phyloP scores from a whole-genome alignment of 2,888 invertebrate species.

The Cryptus armator region DNA sequence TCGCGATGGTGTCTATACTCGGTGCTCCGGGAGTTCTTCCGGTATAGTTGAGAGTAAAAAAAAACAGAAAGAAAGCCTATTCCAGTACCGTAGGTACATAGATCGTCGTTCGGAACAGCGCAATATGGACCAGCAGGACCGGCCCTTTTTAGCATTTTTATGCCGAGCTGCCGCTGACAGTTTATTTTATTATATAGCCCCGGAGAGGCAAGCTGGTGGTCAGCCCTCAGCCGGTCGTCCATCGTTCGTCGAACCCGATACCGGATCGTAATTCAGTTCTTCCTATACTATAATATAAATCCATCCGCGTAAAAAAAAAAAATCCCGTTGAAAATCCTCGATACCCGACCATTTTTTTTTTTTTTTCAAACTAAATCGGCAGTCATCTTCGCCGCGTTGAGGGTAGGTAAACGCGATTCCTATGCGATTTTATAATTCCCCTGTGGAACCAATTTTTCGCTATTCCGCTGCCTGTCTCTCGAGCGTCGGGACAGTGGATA shows the following conservation, averaged over 20 bases:
- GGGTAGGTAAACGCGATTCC: not conserved
- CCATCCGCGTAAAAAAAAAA: slow-evolving; percentile 5
- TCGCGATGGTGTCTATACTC: slow-evolving; percentile 30
- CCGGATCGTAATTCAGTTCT: slow-evolving; percentile 66
- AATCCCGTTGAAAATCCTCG: not conserved
- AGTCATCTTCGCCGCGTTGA: not conserved
- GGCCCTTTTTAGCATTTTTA: slow-evolving; percentile 84
- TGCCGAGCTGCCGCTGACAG: slow-evolving; percentile 84
- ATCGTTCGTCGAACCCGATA: slow-evolving; percentile 71
- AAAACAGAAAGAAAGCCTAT: slow-evolving; percentile 36
- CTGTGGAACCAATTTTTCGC: slow-evolving; percentile 32
- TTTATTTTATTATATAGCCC: slow-evolving; percentile 83
- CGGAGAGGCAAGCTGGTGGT: slow-evolving; percentile 68
- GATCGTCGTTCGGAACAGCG: slow-evolving; percentile 71
- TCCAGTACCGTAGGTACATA: slow-evolving; percentile 48
- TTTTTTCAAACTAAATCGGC: not conserved
- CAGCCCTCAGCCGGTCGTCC: slow-evolving; percentile 72
- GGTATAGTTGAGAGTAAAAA: slow-evolving; percentile 32
- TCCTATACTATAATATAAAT: slow-evolving; percentile 44
- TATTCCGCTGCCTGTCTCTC: slow-evolving; percentile 5
- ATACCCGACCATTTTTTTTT: not conserved
- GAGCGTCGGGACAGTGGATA: slow-evolving; percentile 2
- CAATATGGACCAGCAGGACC: slow-evolving; percentile 76
- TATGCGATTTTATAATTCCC: slow-evolving; percentile 21
- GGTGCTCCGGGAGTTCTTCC: slow-evolving; percentile 25